phyloP scores from a whole-genome alignment of 1,140 invertebrate genomes.

The Pseudomyrmex gracilis region DNA sequence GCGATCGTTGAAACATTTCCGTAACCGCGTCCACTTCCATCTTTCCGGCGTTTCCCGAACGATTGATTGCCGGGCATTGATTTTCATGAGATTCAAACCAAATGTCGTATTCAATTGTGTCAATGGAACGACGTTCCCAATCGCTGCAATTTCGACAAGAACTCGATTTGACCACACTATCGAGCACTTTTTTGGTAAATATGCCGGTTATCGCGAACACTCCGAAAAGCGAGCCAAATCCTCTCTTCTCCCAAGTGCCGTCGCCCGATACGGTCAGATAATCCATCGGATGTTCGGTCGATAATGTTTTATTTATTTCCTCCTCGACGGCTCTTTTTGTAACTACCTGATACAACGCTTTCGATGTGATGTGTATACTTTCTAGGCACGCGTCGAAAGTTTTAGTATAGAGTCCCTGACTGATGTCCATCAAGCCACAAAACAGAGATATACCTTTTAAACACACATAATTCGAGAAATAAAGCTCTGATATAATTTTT shows the following conservation, averaged over 20 bases:
- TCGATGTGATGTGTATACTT: constrained; percentile 40
- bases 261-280: constrained; percentile 67
- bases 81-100: constrained; percentile 9
- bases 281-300: constrained; percentile 4
- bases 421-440: constrained; percentile 70
- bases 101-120: background rate
- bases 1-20: constrained; percentile 62
- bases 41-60: constrained; percentile 56
- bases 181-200: constrained; percentile 23
- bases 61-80: constrained; percentile 30
- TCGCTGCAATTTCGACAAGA: constrained; percentile 53
- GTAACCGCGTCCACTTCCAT: constrained; percentile 65
- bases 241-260: constrained; percentile 64
- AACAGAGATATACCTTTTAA: constrained; percentile 67
- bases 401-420: constrained; percentile 49
- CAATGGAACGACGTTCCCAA: constrained; percentile 18
- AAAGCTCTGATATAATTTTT: too few species aligned
- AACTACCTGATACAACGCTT: constrained; percentile 31
- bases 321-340: constrained; percentile 55
- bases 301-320: constrained; percentile 38
- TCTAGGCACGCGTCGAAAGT: constrained; percentile 61
- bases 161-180: constrained; percentile 30
- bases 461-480: too few species aligned
- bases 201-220: constrained; percentile 38
- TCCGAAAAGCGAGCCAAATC: constrained; percentile 55